These are phyloP conservation scores for Anagyrus pseudococci DNA, from an alignment of 2,888 invertebrate species.

Conservation along the genomic window DNA sequence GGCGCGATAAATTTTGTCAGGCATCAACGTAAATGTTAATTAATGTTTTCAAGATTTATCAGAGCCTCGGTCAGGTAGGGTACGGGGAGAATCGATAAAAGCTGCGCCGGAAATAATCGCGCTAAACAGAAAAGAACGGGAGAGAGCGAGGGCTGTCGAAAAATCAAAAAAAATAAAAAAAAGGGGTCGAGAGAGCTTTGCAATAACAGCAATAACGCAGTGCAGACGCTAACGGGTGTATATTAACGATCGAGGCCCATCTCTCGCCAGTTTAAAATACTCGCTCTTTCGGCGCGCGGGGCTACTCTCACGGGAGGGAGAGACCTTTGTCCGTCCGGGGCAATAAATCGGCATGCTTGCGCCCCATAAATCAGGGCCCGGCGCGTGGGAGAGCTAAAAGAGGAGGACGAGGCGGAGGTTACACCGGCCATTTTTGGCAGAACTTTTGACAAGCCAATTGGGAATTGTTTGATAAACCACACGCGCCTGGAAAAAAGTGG, in stretches of 20 bases:
- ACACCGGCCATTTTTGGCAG: slow-evolving; percentile 55
- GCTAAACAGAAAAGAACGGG: too few species aligned
- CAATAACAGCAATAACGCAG: neutral
- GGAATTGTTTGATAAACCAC: slow-evolving; percentile 58
- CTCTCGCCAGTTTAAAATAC: slow-evolving; percentile 52
- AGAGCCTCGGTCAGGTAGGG: too few species aligned
- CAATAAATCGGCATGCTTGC: slow-evolving; percentile 43
- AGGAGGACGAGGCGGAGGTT: slow-evolving; percentile 47
- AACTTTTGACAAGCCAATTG: slow-evolving; percentile 60
- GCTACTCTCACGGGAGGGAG: slow-evolving; percentile 30
- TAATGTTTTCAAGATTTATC: too few species aligned
- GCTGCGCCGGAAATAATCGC: too few species aligned
- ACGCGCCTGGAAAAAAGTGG: slow-evolving; percentile 41
- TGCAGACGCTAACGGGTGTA: slow-evolving; percentile 39
- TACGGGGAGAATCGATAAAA: too few species aligned
- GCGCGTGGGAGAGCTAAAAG: neutral
- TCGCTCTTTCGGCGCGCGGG: slow-evolving; percentile 29
- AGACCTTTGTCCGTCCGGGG: slow-evolving; percentile 44
- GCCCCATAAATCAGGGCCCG: slow-evolving; percentile 45
- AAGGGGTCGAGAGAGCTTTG: neutral
- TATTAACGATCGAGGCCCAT: slow-evolving; percentile 54
- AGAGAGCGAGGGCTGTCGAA: too few species aligned
- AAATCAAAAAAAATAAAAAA: too few species aligned
- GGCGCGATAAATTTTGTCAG: too few species aligned
- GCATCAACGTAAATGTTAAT: too few species aligned